Base-by-base conservation (phyloP, 2,888 invertebrate genomes). In the Apotomis turbidana region DNA sequence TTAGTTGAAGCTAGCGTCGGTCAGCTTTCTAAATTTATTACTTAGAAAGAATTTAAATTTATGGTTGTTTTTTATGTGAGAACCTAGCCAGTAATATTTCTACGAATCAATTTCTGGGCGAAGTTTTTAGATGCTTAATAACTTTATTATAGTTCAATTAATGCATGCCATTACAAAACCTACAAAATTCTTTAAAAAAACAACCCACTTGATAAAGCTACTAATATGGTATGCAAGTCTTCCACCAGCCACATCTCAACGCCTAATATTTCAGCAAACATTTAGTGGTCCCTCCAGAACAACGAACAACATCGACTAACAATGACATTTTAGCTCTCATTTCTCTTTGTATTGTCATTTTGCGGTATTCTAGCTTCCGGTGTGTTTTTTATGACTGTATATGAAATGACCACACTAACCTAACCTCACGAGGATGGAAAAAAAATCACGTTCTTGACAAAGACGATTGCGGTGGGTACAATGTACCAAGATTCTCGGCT, bases 401-500 rank as follows among this genome's bases (percentile, higher is more conserved):
- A 5, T 27, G 49, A 13, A 49, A 58, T 27, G 2, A 57, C 60
- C 55, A 46, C 52, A 71, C 76, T 80, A 80, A 91, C 92, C 90
- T 79, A 88, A 84, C 74, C 84, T 79, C 5, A 84, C 77, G 44
- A 90, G 73, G 38, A 78, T 78, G 68, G 78, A 83, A 46, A 92
- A 76, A 72, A 89, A 85, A 44, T n/a, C 78, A 83, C 82, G 76
- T 89, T 83, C 27, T 83, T 74, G 5, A 89, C 75, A 46, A 90
- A 76, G 4, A 89, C 83, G 76, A 80, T 81, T 15, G 80, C 79
- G 76, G 90, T 91, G 8, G 85, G 82, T 6, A 90, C n/a, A 74
- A 92, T 84, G 75, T 84, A 88, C 89, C 88, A 91, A 44, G 76
- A 76, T 60, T 82, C 78, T 54, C 74, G 36, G 62, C 79, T 75